These are phyloP conservation scores for Marronus borbonicus DNA, from an alignment of 2,888 invertebrate species.

Conservation along the genomic window DNA sequence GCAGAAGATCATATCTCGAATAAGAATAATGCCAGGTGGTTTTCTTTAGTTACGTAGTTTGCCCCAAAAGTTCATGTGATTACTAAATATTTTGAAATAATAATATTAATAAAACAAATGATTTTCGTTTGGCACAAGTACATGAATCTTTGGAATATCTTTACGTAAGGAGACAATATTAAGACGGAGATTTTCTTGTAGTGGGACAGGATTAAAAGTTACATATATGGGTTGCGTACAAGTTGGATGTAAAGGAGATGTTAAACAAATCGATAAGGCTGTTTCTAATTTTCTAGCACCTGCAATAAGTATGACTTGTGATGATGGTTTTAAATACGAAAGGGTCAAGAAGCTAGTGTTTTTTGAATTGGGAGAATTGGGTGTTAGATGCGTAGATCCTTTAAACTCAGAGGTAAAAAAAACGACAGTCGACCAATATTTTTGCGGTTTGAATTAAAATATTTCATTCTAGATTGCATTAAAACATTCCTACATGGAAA, in stretches of 20 bases:
- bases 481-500: conserved; percentile 77
- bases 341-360: conserved; percentile 64
- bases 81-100: no score
- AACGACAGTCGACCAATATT: no score
- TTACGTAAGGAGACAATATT: background rate
- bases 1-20: conserved; percentile 20
- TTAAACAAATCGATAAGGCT: conserved; percentile 72
- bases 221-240: conserved; percentile 71
- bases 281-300: conserved; percentile 65
- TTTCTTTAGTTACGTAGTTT: background rate
- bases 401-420: conserved; percentile 67
- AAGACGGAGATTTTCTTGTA: conserved; percentile 22
- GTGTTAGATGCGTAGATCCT: conserved; percentile 69
- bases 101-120: no score
- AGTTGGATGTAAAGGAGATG: conserved; percentile 72
- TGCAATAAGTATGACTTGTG: conserved; percentile 57
- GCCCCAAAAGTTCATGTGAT: no score
- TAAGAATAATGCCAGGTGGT: conserved; percentile 36
- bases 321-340: conserved; percentile 50
- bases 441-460: background rate
- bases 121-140: no score
- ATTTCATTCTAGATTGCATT: conserved; percentile 70
- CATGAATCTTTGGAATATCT: no score
- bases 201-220: conserved; percentile 69
- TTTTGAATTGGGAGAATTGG: conserved; percentile 73